A percentile compares a stretch with the other conserved stretches of the same genome.
phyloP scores from a whole-genome alignment of 2,797 vertebrate genomes.

The Nasua narica region DNA sequence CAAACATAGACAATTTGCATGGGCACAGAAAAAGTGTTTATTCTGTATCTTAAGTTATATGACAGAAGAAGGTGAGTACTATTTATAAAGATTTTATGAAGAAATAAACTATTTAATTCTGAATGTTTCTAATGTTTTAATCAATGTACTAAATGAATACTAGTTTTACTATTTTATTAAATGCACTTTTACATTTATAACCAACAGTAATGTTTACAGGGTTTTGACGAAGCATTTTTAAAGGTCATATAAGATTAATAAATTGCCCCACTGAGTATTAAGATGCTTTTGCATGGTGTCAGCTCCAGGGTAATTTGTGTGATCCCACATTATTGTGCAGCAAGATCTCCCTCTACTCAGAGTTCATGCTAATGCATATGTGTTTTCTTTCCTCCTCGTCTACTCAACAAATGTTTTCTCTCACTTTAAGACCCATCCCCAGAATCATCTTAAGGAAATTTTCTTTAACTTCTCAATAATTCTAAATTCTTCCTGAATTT shows the following conservation, averaged over 20 bases:
- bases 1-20: background rate
- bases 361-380: fast-evolving
- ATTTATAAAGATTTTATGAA: background rate
- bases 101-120: background rate
- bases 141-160: background rate
- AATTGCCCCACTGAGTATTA: background rate
- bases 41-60: background rate
- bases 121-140: background rate
- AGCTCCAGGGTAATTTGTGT: no score
- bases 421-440: background rate
- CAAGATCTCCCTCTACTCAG: background rate
- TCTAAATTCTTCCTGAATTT: background rate
- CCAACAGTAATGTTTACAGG: background rate
- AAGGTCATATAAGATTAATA: background rate
- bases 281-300: background rate
- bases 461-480: background rate
- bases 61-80: background rate
- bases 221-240: background rate
- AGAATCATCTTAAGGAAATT: background rate
- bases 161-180: background rate
- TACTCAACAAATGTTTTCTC: background rate
- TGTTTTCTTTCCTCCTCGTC: background rate
- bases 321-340: background rate
- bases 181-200: background rate
- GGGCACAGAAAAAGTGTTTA: background rate